Conservation (phyloP, 2,797 vertebrate species). For the Tiaroga cobitis region DNA sequence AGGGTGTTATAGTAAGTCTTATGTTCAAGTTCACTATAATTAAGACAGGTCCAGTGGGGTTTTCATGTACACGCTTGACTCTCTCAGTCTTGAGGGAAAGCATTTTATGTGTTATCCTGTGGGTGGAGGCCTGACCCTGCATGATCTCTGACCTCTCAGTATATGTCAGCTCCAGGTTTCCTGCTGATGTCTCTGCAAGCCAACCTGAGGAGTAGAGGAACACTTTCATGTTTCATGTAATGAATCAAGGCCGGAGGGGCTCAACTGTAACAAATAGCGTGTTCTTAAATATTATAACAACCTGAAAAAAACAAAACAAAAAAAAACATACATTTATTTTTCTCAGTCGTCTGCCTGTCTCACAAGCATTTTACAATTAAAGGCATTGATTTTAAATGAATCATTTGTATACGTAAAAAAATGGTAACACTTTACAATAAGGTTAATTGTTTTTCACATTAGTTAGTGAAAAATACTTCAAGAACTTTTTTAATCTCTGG, state of each 20-base stretch:
- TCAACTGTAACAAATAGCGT: background rate
- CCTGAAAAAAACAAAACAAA: background rate
- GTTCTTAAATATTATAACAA: background rate
- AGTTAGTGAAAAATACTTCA: too few species aligned
- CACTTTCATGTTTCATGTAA: background rate
- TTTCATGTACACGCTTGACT: conserved; percentile 66
- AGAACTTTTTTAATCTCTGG: too few species aligned
- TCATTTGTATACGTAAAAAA: background rate
- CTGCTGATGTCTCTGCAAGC: conserved; percentile 45
- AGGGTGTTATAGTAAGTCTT: conserved; percentile 51
- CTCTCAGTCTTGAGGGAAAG: conserved; percentile 62
- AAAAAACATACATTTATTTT: too few species aligned
- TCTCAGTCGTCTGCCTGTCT: background rate
- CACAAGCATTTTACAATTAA: background rate
- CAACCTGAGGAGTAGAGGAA: background rate
- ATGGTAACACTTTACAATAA: background rate
- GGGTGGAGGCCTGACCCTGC: conserved; percentile 71
- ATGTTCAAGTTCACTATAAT: conserved; percentile 73
- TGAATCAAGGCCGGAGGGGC: background rate
- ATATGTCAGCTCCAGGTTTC: conserved; percentile 65
- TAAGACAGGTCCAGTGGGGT: conserved; percentile 67
- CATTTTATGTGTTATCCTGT: conserved; percentile 73
- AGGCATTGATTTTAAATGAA: background rate
- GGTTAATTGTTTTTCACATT: background rate
- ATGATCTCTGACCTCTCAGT: conserved; percentile 72